Percentiles rank a stretch among this genome's conserved stretches.
These are phyloP conservation scores for Strongylocentrotus purpuratus DNA, from an alignment of 35 echinoderm and acorn worm genomes.

Conservation along the genomic window DNA sequence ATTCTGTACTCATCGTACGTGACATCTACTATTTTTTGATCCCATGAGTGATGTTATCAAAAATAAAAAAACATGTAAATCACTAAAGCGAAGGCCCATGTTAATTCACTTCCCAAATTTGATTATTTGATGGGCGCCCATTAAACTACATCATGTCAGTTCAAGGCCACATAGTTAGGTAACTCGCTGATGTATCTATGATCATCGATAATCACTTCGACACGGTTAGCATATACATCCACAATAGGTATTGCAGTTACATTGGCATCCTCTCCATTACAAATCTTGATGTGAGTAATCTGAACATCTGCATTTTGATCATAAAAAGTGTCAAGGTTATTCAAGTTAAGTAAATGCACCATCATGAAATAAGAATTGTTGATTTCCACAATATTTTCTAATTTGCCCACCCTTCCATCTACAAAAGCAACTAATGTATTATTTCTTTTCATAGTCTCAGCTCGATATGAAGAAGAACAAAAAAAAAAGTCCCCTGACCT, in stretches of 20 bases:
- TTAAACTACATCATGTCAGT: too few relatives aligned
- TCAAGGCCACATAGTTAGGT: slow-evolving; percentile 6
- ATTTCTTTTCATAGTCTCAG: slow-evolving; percentile 32
- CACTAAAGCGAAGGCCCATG: too few relatives aligned
- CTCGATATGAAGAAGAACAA: neutral
- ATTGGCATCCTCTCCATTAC: neutral
- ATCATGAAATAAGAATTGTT: neutral
- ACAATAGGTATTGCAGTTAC: neutral
- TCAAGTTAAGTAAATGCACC: neutral
- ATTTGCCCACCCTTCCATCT: neutral
- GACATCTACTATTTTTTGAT: too few relatives aligned
- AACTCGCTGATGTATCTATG: neutral
- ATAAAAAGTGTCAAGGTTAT: neutral
- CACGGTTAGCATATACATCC: neutral
- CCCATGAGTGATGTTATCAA: too few relatives aligned
- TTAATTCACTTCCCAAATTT: too few relatives aligned
- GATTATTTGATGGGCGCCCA: too few relatives aligned
- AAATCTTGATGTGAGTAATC: slow-evolving; percentile 32
- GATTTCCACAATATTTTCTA: neutral
- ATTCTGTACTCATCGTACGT: too few relatives aligned
- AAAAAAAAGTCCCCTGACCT: neutral
- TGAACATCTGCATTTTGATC: neutral
- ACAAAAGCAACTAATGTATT: slow-evolving; percentile 17
- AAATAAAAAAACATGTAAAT: too few relatives aligned
- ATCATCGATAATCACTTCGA: neutral